Base-by-base conservation (phyloP, 2,113 vertebrate genomes). In the Columba janthina region DNA sequence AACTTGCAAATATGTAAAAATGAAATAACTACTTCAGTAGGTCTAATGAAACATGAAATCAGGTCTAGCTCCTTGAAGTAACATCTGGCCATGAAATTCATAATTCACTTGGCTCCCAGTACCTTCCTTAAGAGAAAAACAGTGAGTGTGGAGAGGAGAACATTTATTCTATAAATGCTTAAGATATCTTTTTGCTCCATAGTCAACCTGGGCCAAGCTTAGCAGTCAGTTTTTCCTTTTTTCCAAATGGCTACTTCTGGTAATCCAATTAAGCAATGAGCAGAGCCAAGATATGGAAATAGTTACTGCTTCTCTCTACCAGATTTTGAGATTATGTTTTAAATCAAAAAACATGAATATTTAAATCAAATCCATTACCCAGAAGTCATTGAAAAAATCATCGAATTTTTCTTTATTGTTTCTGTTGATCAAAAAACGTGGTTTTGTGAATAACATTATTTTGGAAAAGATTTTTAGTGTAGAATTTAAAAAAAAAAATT, bases 211-310 rank as follows among this genome's bases (percentile, higher is more conserved):
- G 11, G 6, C 26, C 29, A 90, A 54, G 31, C 4, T 90, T 75
- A 81, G 26, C 12, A 36, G 19, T 25, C 31, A 50, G 7, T 74
- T 85, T 32, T 62, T 34, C 8, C 3, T 29, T 74, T 85, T 62
- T 34, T 56, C 11, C 1, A 0, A 42, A 61, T 1, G 1, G 13
- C 17, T 12, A 11, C 2, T 73, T 22, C 46, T 70, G 7, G 8
- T 40, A 71, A 90, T 53, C 6, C 15, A 81, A 13, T 50, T 48
- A 62, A 75, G 5, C 25, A 78, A 88, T 62, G 0, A 66, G 10
- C 4, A 57, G n/a, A 15, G 25, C 1, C 8, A 70, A 80, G n/a
- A 42, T 25, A 34, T 19, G n/a, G 15, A 48, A 74, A 74, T 12
- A 77, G 5, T 31, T 7, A 28, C 10, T 46, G 14, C 6, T 89